These are phyloP conservation scores for Scolanthus callimorphus DNA, from an alignment of 92 coral and sea anemone genomes.

Conservation along the genomic window DNA sequence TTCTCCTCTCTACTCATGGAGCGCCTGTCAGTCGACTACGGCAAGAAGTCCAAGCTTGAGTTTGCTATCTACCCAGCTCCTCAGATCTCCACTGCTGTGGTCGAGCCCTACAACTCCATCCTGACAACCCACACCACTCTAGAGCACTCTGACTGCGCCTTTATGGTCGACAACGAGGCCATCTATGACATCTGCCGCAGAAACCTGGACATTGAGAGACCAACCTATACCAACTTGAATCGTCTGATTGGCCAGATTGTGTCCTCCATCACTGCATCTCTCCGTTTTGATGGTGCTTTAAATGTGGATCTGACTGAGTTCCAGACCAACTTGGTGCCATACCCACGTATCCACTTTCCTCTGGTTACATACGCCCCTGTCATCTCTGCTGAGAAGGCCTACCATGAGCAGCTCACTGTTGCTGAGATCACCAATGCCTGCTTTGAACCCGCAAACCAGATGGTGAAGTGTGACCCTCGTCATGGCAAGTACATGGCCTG, in stretches of 20 bases:
- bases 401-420: slow-evolving; percentile 58
- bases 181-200: slow-evolving; percentile 78
- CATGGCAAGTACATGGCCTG: slow-evolving; percentile 13
- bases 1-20: slow-evolving; percentile 25
- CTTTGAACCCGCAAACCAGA: slow-evolving; percentile 71
- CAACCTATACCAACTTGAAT: slow-evolving; percentile 92
- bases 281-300: slow-evolving; percentile 74
- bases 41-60: slow-evolving; percentile 92
- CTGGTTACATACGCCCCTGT: slow-evolving; percentile 88
- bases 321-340: slow-evolving; percentile 90
- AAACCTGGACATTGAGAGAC: slow-evolving; percentile 83
- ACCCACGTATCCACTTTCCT: slow-evolving; percentile 78
- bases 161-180: slow-evolving; percentile 85
- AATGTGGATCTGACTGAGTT: slow-evolving; percentile 77
- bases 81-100: slow-evolving; percentile 85
- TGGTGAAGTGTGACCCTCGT: slow-evolving; percentile 68
- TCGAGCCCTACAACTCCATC: slow-evolving; percentile 79
- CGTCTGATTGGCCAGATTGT: slow-evolving; percentile 92
- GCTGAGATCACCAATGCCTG: slow-evolving; percentile 75
- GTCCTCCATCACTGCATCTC: slow-evolving; percentile 75
- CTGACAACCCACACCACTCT: slow-evolving; percentile 74
- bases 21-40: slow-evolving; percentile 55
- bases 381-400: slow-evolving; percentile 87
- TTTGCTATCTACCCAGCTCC: slow-evolving; percentile 92
- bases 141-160: slow-evolving; percentile 75